Conservation (phyloP, 1,140 invertebrate species). For the Trachymyrmex septentrionalis region DNA sequence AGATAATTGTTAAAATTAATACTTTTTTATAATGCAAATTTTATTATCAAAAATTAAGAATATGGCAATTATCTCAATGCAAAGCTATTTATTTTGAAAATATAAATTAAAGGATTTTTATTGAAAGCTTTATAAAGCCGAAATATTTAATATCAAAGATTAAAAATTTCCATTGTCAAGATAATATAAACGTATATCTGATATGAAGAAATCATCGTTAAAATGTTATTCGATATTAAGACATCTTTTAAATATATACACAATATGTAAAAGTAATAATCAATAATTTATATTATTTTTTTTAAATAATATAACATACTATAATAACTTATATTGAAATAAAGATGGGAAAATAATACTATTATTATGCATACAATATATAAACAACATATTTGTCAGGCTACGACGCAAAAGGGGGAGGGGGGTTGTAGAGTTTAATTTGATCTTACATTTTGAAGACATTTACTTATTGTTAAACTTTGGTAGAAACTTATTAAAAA, state of each 20-base stretch:
- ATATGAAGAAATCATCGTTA: too few relatives aligned
- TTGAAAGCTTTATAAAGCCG: not conserved
- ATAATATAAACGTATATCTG: too few relatives aligned
- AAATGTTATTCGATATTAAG: too few relatives aligned
- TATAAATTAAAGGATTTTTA: not conserved
- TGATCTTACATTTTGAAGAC: conserved; percentile 6
- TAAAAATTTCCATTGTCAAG: conserved; percentile 9
- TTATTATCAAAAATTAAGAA: not conserved
- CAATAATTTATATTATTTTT: not conserved
- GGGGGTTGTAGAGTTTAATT: not conserved
- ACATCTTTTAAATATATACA: too few relatives aligned
- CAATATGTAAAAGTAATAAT: too few relatives aligned
- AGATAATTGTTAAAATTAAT: conserved; percentile 1
- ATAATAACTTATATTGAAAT: too few relatives aligned
- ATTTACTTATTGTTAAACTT: not conserved
- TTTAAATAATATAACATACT: too few relatives aligned
- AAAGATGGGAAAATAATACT: too few relatives aligned
- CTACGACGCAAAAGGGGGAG: not conserved
- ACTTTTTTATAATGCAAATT: not conserved
- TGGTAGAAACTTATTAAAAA: not conserved
- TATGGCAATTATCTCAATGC: not conserved
- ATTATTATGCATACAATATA: not conserved
- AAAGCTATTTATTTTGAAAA: not conserved
- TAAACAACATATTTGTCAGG: not conserved
- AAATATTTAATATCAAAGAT: conserved; percentile 35